These are phyloP conservation scores for Tetramorium alpestre DNA, from an alignment of 1,140 invertebrate species.

Conservation along the genomic window DNA sequence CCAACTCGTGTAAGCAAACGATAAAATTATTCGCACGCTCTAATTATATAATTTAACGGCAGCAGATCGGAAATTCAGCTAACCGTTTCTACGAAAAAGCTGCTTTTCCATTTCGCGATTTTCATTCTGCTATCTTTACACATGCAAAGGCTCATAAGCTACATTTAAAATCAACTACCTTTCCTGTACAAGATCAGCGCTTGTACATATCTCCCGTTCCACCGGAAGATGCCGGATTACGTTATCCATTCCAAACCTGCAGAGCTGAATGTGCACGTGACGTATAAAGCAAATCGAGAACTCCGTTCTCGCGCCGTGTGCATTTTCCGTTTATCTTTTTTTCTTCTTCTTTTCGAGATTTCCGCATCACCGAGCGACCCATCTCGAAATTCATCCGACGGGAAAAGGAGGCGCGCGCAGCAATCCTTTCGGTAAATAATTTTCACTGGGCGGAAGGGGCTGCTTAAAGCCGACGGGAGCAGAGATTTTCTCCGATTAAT, in stretches of 20 bases:
- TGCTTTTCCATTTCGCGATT: not conserved
- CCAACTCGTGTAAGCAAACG: not conserved
- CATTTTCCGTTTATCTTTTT: slow-evolving; percentile 12
- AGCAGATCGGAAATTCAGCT: not conserved
- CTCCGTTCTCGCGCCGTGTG: not conserved
- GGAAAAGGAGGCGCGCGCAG: slow-evolving; percentile 47
- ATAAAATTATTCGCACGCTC: not conserved
- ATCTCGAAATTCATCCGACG: slow-evolving; percentile 62
- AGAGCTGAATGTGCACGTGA: not conserved
- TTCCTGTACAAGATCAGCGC: slow-evolving; percentile 6
- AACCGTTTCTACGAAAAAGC: not conserved
- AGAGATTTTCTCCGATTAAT: slow-evolving; percentile 72
- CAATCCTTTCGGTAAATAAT: slow-evolving; percentile 60
- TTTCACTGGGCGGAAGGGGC: slow-evolving; percentile 45
- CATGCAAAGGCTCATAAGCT: not conserved
- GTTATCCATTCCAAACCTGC: not conserved
- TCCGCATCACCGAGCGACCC: slow-evolving; percentile 39
- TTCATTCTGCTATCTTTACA: not conserved
- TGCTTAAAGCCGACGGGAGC: slow-evolving; percentile 58
- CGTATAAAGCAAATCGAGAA: slow-evolving; percentile 32
- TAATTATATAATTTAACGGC: not conserved
- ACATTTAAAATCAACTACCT: slow-evolving; percentile 17
- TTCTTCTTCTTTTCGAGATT: slow-evolving; percentile 24
- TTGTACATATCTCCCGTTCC: not conserved
- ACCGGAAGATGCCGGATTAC: slow-evolving; percentile 8